Evolutionary conservation across 1,140 invertebrate genomes (phyloP).

Genomic region (Drosophila sproati): DNA sequence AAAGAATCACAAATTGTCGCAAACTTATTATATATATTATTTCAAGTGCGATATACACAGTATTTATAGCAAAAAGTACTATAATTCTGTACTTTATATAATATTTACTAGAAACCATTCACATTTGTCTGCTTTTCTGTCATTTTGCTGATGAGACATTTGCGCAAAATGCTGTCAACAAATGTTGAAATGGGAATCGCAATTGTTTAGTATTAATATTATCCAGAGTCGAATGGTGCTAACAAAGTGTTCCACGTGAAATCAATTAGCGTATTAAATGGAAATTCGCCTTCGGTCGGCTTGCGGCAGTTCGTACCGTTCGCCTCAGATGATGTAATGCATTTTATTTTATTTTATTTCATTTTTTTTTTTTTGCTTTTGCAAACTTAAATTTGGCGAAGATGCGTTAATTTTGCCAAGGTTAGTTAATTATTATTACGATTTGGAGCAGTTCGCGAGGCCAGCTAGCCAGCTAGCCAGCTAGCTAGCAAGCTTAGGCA

Average conservation of each 20-base stretch:
- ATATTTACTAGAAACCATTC: background rate
- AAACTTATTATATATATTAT: no score
- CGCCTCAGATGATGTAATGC: constrained; percentile 61
- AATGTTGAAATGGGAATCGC: constrained; percentile 7
- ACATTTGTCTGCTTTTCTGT: background rate
- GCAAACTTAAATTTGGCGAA: constrained; percentile 65
- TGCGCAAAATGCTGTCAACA: background rate
- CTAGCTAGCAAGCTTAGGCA: background rate
- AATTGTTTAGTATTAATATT: constrained; percentile 26
- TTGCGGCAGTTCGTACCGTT: background rate
- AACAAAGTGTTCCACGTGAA: constrained; percentile 67
- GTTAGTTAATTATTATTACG: constrained; percentile 50
- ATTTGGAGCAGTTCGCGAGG: constrained; percentile 51
- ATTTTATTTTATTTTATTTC: constrained; percentile 23
- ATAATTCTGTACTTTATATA: background rate
- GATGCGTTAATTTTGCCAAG: constrained; percentile 70
- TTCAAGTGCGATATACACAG: no score
- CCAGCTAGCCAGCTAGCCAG: constrained; percentile 4
- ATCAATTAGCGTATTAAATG: constrained; percentile 73
- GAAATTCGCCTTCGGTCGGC: constrained; percentile 21
- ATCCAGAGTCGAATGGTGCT: constrained; percentile 43
- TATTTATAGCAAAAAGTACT: background rate
- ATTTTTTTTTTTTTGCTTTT: background rate
- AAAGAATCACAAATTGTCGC: no score
- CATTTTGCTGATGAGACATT: background rate